Evolutionary conservation across 2,888 invertebrate genomes (phyloP).

Genomic region (Epistrophe eligans): DNA sequence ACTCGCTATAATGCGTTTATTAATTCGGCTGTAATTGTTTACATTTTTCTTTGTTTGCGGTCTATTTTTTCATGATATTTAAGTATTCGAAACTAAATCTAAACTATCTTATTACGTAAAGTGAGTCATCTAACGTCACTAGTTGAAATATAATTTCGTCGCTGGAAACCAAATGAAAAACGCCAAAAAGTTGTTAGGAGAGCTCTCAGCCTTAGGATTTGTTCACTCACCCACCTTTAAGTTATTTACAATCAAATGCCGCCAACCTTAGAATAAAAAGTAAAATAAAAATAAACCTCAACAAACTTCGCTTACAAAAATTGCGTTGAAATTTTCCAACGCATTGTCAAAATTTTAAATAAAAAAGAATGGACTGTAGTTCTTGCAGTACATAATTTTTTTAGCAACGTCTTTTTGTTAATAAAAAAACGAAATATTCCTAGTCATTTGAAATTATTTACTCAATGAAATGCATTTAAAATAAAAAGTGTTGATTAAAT

Average conservation of each 20-base stretch:
- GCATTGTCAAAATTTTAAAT: constrained; percentile 3
- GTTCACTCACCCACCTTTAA: no score
- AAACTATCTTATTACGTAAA: no score
- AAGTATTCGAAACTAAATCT: no score
- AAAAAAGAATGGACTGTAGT: neutral
- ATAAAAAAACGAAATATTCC: constrained; percentile 33
- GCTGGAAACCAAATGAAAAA: no score
- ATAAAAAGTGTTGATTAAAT: neutral
- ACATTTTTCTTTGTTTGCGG: no score
- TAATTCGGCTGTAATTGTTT: no score
- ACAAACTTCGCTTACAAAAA: neutral
- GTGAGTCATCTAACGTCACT: no score
- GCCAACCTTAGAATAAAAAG: neutral
- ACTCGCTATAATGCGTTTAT: no score
- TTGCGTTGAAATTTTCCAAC: constrained; percentile 7
- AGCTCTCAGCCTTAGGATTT: no score
- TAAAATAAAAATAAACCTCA: neutral
- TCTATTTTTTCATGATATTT: no score
- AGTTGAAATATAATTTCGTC: no score
- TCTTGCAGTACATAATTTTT: neutral
- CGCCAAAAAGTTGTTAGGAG: no score
- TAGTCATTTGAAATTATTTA: constrained; percentile 62
- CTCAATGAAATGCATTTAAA: constrained; percentile 11
- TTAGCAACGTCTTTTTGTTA: neutral
- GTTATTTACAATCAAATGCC: neutral